Percentiles rank a stretch among this genome's conserved stretches.
Evolutionary conservation across 2,113 vertebrate genomes (phyloP).

Genomic region (Rhea pennata): DNA sequence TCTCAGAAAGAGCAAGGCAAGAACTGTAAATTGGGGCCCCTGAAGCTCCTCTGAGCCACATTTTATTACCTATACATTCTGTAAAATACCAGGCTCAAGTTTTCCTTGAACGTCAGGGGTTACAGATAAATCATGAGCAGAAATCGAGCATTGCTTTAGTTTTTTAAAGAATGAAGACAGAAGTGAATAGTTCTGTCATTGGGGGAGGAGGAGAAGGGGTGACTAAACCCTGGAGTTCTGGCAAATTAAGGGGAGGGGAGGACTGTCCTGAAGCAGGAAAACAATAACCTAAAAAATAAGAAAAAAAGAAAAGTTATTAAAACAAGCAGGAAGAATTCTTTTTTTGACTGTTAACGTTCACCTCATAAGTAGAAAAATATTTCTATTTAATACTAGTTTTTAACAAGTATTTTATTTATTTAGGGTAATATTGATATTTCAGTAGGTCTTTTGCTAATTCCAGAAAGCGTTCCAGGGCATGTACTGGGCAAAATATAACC

Average conservation of each 20-base stretch:
- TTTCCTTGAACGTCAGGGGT: slow-evolving; percentile 40
- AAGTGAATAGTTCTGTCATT: slow-evolving; percentile 45
- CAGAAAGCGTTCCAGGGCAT: background rate
- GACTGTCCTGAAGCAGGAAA: slow-evolving; percentile 54
- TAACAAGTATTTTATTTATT: background rate
- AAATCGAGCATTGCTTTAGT: slow-evolving; percentile 30
- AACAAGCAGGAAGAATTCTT: background rate
- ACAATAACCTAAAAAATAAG: slow-evolving; percentile 58
- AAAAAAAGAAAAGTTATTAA: slow-evolving; percentile 34
- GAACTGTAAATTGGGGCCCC: slow-evolving; percentile 10
- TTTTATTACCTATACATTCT: slow-evolving; percentile 9
- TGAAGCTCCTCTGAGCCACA: background rate
- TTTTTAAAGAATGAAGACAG: slow-evolving; percentile 4
- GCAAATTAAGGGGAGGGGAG: slow-evolving; percentile 26
- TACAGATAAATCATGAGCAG: background rate
- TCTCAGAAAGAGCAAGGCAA: background rate
- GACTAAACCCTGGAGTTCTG: slow-evolving; percentile 34
- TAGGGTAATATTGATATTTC: background rate
- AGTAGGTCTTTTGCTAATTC: background rate
- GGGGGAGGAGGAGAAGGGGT: background rate
- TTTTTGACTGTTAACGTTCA: slow-evolving; percentile 13
- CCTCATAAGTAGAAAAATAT: background rate
- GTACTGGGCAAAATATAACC: background rate
- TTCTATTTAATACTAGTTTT: background rate
- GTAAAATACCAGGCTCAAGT: slow-evolving; percentile 10